A percentile compares a stretch with the other conserved stretches of the same genome.
Conservation (phyloP, 2,113 vertebrate genomes). For the Channa argus region DNA sequence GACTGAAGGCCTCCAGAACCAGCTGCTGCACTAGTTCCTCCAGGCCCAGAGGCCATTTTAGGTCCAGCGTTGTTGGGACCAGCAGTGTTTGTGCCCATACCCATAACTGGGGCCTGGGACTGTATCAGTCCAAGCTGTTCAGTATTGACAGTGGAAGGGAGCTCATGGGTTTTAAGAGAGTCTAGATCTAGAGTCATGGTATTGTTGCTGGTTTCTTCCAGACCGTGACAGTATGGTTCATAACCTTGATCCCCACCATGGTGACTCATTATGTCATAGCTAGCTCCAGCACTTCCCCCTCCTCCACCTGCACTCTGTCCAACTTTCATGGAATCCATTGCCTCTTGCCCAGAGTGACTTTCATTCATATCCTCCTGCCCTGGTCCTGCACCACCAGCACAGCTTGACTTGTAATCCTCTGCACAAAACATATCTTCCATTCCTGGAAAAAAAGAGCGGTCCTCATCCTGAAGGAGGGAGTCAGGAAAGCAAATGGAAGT, state of each 20-base stretch:
- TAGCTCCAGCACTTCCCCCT: slow-evolving; percentile 70
- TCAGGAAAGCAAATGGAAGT: slow-evolving; percentile 97
- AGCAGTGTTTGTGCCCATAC: slow-evolving; percentile 74
- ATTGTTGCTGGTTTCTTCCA: slow-evolving; percentile 80
- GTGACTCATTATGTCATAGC: slow-evolving; percentile 87
- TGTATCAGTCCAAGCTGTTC: slow-evolving; percentile 94
- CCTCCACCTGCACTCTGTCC: slow-evolving; percentile 68
- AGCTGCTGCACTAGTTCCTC: slow-evolving; percentile 60
- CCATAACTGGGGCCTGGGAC: slow-evolving; percentile 82
- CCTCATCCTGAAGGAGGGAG: slow-evolving; percentile 92
- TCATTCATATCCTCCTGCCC: slow-evolving; percentile 81
- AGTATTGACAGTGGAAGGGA: slow-evolving; percentile 93
- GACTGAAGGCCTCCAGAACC: slow-evolving; percentile 85
- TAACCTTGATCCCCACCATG: slow-evolving; percentile 86
- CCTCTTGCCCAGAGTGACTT: slow-evolving; percentile 72
- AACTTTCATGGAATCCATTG: slow-evolving; percentile 77
- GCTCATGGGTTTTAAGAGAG: slow-evolving; percentile 88
- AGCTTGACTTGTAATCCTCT: slow-evolving; percentile 90
- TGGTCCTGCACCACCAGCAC: slow-evolving; percentile 82
- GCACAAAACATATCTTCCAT: slow-evolving; percentile 98
- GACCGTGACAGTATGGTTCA: slow-evolving; percentile 83
- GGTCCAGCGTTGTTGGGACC: slow-evolving; percentile 75
- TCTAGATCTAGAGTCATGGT: slow-evolving; percentile 88
- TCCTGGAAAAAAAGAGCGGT: slow-evolving; percentile 93
- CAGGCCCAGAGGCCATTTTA: slow-evolving; percentile 76